Evolutionary conservation across 2,888 invertebrate species (phyloP), one percentile per base, ranked within the genome.

Genomic region (Lathronympha strigana): DNA sequence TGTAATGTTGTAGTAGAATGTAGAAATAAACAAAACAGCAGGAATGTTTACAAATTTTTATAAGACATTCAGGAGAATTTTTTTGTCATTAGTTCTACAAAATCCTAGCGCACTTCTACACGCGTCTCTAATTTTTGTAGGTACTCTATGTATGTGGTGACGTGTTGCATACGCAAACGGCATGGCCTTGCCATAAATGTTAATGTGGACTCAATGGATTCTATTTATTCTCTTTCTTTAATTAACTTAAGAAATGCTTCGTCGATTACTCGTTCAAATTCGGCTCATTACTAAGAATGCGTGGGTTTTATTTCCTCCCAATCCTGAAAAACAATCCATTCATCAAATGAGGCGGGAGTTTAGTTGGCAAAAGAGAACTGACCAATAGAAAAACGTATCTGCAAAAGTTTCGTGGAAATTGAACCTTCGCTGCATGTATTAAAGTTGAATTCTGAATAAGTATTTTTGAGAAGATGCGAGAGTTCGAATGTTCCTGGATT

Each of bases 251-350:
- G 28, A 25, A 43, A 61, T 43, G 19, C 1, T 21, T 31, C 28
- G 19, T 21, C 31, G 36, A 9, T 61, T 15, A 36, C 1, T 17
- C 17, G 28, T 31, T 55, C 21, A 36, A 50, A 49, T 21, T 31
- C 17, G 15, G 53, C 21, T 36, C 4, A 28, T 55, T 54, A 47
- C 45, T 19, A 23, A 31, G 53, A 47, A 54, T 36, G 54, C 21
- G 49, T 40, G 40, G 49, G 47, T 13, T 31, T n/a, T 33, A 15
- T 33, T 62, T 62, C 31, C 36, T 36, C 45, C 28, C 11, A 13
- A 57, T 13, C 19, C 15, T 38, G 11, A n/a, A 38, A 50, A 63
- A 49, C 47, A 57, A 40, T 38, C 21, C 40, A 63, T 57, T 58
- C 33, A 58, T 58, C 50, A 45, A 58, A 40, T 9, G 28, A 8